Base-by-base conservation (phyloP, 2,888 invertebrate species). In the Drosophila formosana region DNA sequence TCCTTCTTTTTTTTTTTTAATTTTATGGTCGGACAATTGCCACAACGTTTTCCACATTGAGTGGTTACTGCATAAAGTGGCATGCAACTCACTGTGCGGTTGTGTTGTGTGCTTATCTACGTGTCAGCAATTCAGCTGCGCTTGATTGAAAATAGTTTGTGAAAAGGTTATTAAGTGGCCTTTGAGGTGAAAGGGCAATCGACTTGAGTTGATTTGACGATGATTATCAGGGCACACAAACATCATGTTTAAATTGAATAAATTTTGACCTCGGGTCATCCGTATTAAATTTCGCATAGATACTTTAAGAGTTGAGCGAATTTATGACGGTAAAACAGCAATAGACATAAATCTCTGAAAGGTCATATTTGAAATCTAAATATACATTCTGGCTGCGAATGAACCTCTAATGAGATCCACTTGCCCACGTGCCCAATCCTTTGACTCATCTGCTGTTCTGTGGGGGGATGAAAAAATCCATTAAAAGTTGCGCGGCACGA, bases 401-500 rank as follows among this genome's bases (percentile, higher is more conserved):
- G 6, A 47, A 23, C 26, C 23, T 57, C 39, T 58, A 69, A 75
- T 63, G 71, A 57, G 34, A 23, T 3, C 34, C 23, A 55, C 34
- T 41, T 7, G 30, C 30, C 30, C 30, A 37, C 37, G 37, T 64
- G 23, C 39, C 47, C 60, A 56, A 64, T 26, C 49, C 68, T 60
- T 78, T 64, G 6, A 63, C 39, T 41, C 18, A 34, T 18, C 7
- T 11, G 43, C 49, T 46, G 45, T 47, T 46, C 45, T 68, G 47
- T 34, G 1, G 1, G 18, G 7, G 4, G 3, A 3, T 9, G n/a
- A 53, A 34, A 50, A 53, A 78, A 61, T 55, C 68, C 74, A 81
- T 71, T 72, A 66, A 81, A 69, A 75, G 23, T 72, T 79, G 13
- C 39, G 43, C 41, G 25, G 64, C 77, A 70, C 78, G 65, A 73